Percentiles rank a stretch among this genome's conserved stretches.
These are phyloP conservation scores for Lucinisca nassula DNA, from an alignment of 2,888 invertebrate species.

Conservation along the genomic window DNA sequence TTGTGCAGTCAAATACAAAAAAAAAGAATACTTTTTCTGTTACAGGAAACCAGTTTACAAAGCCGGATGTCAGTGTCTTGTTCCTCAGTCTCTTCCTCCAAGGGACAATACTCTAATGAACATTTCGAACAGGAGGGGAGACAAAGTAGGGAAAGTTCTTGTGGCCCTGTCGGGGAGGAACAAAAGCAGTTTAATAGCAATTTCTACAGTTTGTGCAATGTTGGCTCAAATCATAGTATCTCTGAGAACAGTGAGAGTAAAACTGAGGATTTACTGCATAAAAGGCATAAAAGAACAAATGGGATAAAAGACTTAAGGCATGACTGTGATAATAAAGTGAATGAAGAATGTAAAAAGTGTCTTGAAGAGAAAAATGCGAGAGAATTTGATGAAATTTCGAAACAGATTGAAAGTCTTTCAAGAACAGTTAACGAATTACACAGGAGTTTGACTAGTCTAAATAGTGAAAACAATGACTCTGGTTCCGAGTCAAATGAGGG, in stretches of 20 bases:
- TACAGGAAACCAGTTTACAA: constrained; percentile 9
- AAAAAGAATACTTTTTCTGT: neutral
- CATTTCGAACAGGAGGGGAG: constrained; percentile 61
- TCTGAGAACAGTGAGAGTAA: constrained; percentile 72
- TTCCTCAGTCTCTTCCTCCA: constrained; percentile 55
- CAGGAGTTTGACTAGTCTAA: constrained; percentile 81
- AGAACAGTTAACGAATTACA: constrained; percentile 83
- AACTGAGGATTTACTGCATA: neutral
- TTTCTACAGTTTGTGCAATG: constrained; percentile 84
- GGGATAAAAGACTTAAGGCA: constrained; percentile 29
- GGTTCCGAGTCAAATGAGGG: constrained; percentile 73
- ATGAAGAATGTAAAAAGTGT: constrained; percentile 61
- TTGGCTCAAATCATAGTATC: constrained; percentile 80
- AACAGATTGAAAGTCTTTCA: constrained; percentile 82
- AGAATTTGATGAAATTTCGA: constrained; percentile 83
- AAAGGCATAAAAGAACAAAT: neutral
- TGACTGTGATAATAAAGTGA: constrained; percentile 63
- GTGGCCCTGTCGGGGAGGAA: constrained; percentile 65
- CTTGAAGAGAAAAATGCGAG: constrained; percentile 58
- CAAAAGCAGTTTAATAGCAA: constrained; percentile 82
- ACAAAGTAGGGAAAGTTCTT: constrained; percentile 35
- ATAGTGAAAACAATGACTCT: constrained; percentile 77
- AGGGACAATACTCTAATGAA: constrained; percentile 54
- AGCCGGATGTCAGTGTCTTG: constrained; percentile 64
- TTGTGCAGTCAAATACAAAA: constrained; percentile 12